Evolutionary conservation across 2,888 invertebrate genomes (phyloP), one percentile per base, ranked within the genome.

Genomic region (Eilema griseolum): DNA sequence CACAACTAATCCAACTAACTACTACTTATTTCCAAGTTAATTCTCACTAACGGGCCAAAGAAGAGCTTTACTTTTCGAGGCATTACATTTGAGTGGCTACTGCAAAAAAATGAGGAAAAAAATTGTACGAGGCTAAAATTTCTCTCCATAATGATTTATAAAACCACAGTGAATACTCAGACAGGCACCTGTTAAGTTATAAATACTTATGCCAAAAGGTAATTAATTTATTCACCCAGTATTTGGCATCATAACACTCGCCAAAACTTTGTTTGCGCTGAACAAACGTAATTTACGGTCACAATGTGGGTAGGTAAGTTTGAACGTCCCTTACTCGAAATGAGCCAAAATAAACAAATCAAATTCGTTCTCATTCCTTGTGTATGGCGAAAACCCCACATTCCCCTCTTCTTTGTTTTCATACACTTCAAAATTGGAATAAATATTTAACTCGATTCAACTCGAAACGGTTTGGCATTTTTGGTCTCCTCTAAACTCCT

Each of bases 311-410:
- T 80, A 79, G 80, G 83, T 84, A 84, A 89, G 87, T 88, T 88
- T 77, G 81, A 77, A 74, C 84, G 79, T 83, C 82, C 86, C 84
- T 82, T 85, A 80, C 80, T 77, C 80, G 83, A 76, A 86, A 81
- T 82, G 80, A 81, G 82, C 84, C 86, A 90, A 91, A 91, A 90
- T 86, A 93, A 93, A 93, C 90, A 92, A 89, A 88, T 88, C 86
- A 85, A 85, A 85, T 85, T 86, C 78, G 71, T 82, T 83, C 75
- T 73, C 78, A 77, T 77, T 82, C 80, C 82, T 78, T 80, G 81
- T 83, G 78, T 79, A 74, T 82, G 75, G 81, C 78, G 86, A 86
- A 85, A 85, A 86, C 88, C 88, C 88, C 83, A 68, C 69, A 68
- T 61, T 71, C 70, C 78, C 70, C 66, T 70, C 66, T 67, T 24